A percentile compares a stretch with the other conserved stretches of the same genome.
Conservation (phyloP, 2,797 vertebrate genomes). For the Syndactyla subalaris region DNA sequence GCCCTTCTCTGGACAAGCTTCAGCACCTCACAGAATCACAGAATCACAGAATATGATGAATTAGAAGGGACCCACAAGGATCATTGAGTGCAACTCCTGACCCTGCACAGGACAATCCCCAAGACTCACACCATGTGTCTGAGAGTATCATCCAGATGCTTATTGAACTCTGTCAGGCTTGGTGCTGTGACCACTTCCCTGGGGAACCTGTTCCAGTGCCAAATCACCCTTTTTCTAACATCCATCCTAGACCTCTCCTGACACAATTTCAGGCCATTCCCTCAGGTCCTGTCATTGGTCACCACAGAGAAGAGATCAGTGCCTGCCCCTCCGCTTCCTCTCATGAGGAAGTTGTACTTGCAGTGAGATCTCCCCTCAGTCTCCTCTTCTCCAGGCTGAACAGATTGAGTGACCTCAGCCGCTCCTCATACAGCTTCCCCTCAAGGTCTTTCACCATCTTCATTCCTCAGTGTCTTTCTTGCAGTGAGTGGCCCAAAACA, state of each 20-base stretch:
- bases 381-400: neutral
- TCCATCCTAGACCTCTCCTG: neutral
- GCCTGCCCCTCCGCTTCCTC: neutral
- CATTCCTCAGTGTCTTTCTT: neutral
- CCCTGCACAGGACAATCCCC: neutral
- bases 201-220: neutral
- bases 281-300: neutral
- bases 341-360: neutral
- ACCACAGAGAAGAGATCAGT: neutral
- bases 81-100: neutral
- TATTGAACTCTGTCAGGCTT: neutral
- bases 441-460: neutral
- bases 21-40: neutral
- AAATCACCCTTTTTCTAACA: neutral
- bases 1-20: neutral
- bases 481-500: neutral
- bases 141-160: neutral
- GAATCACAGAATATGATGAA: neutral
- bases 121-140: neutral
- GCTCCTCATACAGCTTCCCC: neutral
- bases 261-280: neutral
- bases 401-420: neutral
- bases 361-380: neutral
- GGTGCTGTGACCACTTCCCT: too few species aligned
- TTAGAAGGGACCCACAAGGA: neutral